Evolutionary conservation across 2,797 vertebrate genomes (phyloP), one percentile per base, ranked within the genome.

Genomic region (Aeoliscus strigatus): DNA sequence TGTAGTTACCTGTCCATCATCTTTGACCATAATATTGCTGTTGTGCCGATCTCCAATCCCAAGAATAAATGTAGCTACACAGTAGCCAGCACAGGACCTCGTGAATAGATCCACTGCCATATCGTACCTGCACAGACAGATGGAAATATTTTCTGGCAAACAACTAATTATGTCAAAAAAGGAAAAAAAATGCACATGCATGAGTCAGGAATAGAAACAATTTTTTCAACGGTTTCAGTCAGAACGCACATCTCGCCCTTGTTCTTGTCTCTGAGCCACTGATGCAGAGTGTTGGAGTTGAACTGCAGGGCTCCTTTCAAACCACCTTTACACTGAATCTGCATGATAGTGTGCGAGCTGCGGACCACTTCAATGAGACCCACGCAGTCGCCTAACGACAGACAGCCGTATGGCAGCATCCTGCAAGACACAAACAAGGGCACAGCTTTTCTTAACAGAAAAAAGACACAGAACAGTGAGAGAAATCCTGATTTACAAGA

Each of bases 281-380:
- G 88, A 51, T 89, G 88, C 60, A 90, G 69, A 0, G 86, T 85
- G 53, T 87, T 70, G 63, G 88, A 89, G 80, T 90, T 92, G 68
- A 92, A 92, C 82, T 92, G 90, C 61, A 92, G 81, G 0, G 90
- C 90, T 60, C 89, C 90, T 68, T 92, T 92, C 63, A 91, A 69
- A 36, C 89, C 90, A 4, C 90, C 90, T 79, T 91, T 92, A 62
- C 90, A 92, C 67, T 92, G 90, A 73, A 92, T 92, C 79, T 92
- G 90, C 90, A 92, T 92, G 79, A 92, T 92, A 53, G 90, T 92
- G 79, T 83, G 78, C 2, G 86, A 88, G 65, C 77, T 89, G 62
- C 84, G 86, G 36, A 90, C 88, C 27, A 88, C 88, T 58, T 90
- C 88, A 0, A 90, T 90, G 25, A 90, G 81, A n/a, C 89, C 87